Conservation (phyloP, 2,888 invertebrate genomes). For the Caenorhabditis zanzibari region DNA sequence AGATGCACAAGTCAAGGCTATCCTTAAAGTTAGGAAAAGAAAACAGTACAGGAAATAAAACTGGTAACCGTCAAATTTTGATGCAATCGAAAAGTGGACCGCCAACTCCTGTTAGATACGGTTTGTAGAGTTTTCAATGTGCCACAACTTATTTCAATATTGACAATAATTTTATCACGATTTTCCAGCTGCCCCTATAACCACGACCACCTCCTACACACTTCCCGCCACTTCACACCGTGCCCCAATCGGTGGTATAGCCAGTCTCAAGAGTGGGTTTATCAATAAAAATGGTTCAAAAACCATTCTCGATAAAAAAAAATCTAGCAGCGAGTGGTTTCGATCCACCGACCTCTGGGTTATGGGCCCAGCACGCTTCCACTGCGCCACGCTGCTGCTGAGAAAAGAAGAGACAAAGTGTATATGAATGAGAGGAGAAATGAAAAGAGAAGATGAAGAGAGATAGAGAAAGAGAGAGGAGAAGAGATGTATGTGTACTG, state of each 20-base stretch:
- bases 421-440: slow-evolving; percentile 9
- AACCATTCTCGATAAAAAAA: slow-evolving; percentile 3
- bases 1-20: slow-evolving; percentile 67
- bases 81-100: slow-evolving; percentile 57
- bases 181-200: slow-evolving; percentile 8
- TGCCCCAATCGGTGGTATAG: slow-evolving; percentile 56
- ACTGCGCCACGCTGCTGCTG: slow-evolving; percentile 90
- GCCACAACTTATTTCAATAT: too few relatives aligned
- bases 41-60: slow-evolving; percentile 26
- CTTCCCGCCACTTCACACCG: slow-evolving; percentile 19
- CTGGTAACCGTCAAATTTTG: neutral
- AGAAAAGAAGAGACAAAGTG: slow-evolving; percentile 75
- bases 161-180: too few relatives aligned
- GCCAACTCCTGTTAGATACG: slow-evolving; percentile 57
- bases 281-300: neutral
- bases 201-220: slow-evolving; percentile 24
- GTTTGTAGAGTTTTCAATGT: slow-evolving; percentile 16
- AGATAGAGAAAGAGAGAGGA: neutral
- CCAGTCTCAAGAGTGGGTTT: slow-evolving; percentile 53
- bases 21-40: slow-evolving; percentile 66
- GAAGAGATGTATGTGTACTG: neutral
- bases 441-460: slow-evolving; percentile 6
- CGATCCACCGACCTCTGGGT: slow-evolving; percentile 91
- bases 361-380: slow-evolving; percentile 91
- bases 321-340: slow-evolving; percentile 82